Evolutionary conservation across 2,113 vertebrate species (phyloP).

Genomic region (Dicrurus megarhynchus): DNA sequence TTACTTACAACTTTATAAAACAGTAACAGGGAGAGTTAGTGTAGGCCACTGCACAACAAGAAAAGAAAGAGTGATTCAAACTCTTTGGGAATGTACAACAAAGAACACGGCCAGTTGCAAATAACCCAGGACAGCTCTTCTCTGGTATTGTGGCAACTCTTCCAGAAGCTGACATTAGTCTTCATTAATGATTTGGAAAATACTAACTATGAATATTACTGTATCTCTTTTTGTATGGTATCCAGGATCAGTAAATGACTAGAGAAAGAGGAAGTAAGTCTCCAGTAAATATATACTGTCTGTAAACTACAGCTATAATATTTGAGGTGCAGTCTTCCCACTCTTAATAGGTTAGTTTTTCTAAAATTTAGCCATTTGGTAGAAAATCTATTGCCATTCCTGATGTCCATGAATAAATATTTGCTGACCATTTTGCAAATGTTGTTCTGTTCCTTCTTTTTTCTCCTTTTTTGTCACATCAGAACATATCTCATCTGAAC

Average conservation of each 20-base stretch:
- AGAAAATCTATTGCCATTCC: not conserved
- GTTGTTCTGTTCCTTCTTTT: not conserved
- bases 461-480: not conserved
- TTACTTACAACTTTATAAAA: not conserved
- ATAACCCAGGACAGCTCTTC: not conserved
- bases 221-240: not conserved
- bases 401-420: not conserved
- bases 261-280: not conserved
- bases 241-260: not conserved
- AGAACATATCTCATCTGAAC: not conserved
- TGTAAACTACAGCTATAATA: not conserved
- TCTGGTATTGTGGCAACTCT: not conserved
- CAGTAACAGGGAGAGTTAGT: not conserved
- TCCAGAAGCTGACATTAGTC: not conserved
- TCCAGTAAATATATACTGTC: not conserved
- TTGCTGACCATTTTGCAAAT: not conserved
- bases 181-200: not conserved
- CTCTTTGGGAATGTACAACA: not conserved
- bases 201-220: not conserved
- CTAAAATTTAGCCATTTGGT: not conserved
- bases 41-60: not conserved
- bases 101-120: not conserved
- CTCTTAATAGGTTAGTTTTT: not conserved
- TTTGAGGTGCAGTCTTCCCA: not conserved
- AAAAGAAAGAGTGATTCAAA: not conserved